Percentiles rank a stretch among this genome's conserved stretches.
Evolutionary conservation across 1,140 invertebrate genomes (phyloP).

Genomic region (Diabrotica virgifera): DNA sequence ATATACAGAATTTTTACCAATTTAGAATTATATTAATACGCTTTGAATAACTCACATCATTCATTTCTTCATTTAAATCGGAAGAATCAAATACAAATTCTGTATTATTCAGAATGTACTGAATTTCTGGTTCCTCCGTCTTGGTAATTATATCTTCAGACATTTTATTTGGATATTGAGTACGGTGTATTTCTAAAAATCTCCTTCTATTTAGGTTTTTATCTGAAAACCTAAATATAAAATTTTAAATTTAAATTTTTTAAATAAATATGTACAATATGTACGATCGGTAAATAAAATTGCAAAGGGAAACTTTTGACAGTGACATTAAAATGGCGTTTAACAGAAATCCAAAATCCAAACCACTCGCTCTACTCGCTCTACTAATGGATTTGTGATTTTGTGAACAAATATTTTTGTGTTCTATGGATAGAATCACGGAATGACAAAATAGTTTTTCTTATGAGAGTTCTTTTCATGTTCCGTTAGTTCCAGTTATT

Average conservation of each 20-base stretch:
- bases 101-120: conserved; percentile 12
- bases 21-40: conserved; percentile 9
- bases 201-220: no score
- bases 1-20: conserved; percentile 4
- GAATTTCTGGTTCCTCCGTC: neutral
- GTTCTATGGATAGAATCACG: no score
- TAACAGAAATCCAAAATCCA: neutral
- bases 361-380: no score
- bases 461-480: no score
- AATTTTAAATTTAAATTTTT: neutral
- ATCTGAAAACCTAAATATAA: no score
- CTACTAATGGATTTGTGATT: no score
- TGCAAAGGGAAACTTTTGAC: conserved; percentile 2
- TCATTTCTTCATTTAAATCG: neutral
- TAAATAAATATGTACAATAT: conserved; percentile 18
- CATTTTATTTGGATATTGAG: conserved; percentile 2
- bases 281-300: conserved; percentile 31
- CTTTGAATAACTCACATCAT: conserved; percentile 17
- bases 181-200: neutral
- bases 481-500: no score
- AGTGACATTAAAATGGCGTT: neutral
- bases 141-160: conserved; percentile 10
- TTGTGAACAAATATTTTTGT: no score
- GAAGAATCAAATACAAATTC: conserved; percentile 8
- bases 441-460: no score